Base-by-base conservation (phyloP, 2,797 vertebrate genomes). In the Mormyrops boulengeri region DNA sequence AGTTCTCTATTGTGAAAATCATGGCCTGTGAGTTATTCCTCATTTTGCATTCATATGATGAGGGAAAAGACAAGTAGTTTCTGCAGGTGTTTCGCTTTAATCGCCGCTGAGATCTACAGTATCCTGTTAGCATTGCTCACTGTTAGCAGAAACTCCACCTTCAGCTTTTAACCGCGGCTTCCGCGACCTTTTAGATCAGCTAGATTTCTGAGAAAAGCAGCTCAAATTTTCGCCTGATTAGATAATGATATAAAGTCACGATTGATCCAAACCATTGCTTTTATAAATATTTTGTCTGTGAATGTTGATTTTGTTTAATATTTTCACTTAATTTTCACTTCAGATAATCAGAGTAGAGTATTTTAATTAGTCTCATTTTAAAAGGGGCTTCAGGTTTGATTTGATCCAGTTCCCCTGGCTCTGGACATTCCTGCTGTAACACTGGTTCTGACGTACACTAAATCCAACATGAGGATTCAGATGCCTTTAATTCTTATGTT, bases 181-280 rank as follows among this genome's bases (percentile, higher is more conserved):
- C 89, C 89, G 89, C 44, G 19, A 86, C 47, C 22, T 30, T 53
- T 44, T 5, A 86, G n/a, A 87, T 87, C 12, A 87, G 84, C 34
- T 69, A n/a, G 17, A 73, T 44, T 89, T 89, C 57, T 89, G 47
- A 89, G 89, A 44, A 73, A 89, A 57, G 84, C 26, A 49, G 41
- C n/a, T 50, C 53, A 38, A 77, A 57, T 60, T 85, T 85, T 7
- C 66, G 4, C 26, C 12, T 52, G 44, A 52, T 66, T 4, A 85
- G 22, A 19, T 86, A 5, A 52, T n/a, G n/a, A 30, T 3, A 44
- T 47, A 34, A 84, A 60, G n/a, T 87, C 53, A 57, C 47, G n/a
- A 22, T 88, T 60, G 22, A 66, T 62, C 8, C 11, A 55, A 44
- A 6, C 19, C 19, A 26, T 4, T 62, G 38, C 55, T 66, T 88